These are phyloP conservation scores for Drosophila silvestris DNA, from an alignment of 2,888 invertebrate genomes.

Conservation along the genomic window DNA sequence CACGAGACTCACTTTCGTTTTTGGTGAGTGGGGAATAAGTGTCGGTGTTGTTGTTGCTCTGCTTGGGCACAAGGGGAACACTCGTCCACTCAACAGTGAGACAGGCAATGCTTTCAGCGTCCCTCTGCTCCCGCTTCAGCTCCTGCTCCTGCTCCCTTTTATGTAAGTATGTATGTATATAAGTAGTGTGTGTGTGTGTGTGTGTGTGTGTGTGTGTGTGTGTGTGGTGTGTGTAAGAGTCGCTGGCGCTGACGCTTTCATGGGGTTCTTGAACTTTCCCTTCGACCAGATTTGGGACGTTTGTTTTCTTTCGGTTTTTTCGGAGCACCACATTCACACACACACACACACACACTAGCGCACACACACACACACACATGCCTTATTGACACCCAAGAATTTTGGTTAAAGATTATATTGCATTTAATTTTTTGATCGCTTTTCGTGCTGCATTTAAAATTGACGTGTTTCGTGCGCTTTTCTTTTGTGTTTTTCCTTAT, in stretches of 20 bases:
- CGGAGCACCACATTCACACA: slow-evolving; percentile 2
- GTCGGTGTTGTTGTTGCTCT: neutral
- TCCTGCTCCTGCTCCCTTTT: slow-evolving; percentile 8
- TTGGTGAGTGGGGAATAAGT: slow-evolving; percentile 52
- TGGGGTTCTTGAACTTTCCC: slow-evolving; percentile 79
- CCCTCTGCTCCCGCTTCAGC: neutral
- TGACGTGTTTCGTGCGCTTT: slow-evolving; percentile 14
- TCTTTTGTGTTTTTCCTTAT: neutral
- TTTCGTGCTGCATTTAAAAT: slow-evolving; percentile 24
- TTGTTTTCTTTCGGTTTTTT: slow-evolving; percentile 55
- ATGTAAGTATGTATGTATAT: neutral
- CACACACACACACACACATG: neutral
- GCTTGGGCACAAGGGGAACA: neutral
- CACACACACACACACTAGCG: neutral
- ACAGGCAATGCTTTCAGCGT: slow-evolving; percentile 43
- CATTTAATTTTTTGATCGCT: slow-evolving; percentile 34
- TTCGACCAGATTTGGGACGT: slow-evolving; percentile 44
- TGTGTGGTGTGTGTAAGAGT: slow-evolving; percentile 24
- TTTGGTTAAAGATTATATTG: slow-evolving; percentile 47
- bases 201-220: slow-evolving; percentile 20
- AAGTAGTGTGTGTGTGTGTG: slow-evolving; percentile 20
- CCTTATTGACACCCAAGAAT: slow-evolving; percentile 26
- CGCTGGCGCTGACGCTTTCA: slow-evolving; percentile 64
- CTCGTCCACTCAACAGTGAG: slow-evolving; percentile 57
- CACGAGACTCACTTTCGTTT: slow-evolving; percentile 69